These are phyloP conservation scores for Apus apus DNA, from an alignment of 2,113 vertebrate genomes.

Conservation along the genomic window DNA sequence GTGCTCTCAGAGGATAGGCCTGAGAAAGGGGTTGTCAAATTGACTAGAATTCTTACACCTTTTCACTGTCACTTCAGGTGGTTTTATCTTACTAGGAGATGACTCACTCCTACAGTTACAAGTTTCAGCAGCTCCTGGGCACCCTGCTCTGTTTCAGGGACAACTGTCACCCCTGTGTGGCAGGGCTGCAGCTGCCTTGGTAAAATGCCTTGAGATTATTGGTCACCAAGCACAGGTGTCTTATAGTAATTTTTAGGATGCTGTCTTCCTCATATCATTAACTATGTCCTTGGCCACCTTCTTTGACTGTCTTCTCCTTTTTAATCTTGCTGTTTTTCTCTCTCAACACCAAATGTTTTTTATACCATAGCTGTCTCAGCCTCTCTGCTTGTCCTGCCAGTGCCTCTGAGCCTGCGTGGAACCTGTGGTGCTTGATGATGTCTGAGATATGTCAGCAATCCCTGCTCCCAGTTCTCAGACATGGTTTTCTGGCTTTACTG, in stretches of 20 bases:
- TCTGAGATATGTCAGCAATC: background rate
- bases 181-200: background rate
- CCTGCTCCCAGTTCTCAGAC: rapidly evolving
- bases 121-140: background rate
- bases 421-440: rapidly evolving
- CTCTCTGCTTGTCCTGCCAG: rapidly evolving
- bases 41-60: background rate
- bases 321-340: background rate
- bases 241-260: background rate
- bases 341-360: background rate
- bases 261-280: background rate
- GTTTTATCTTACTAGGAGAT: background rate
- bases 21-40: background rate
- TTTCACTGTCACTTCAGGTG: background rate
- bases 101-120: background rate
- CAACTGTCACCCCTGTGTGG: background rate
- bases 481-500: background rate
- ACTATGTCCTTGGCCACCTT: background rate
- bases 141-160: background rate
- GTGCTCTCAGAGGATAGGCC: background rate
- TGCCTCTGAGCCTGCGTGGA: rapidly evolving
- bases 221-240: rapidly evolving
- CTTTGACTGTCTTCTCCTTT: background rate
- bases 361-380: background rate
- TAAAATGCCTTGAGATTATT: background rate